Conservation (phyloP, 2,888 invertebrate species). For the Apamea sordens region DNA sequence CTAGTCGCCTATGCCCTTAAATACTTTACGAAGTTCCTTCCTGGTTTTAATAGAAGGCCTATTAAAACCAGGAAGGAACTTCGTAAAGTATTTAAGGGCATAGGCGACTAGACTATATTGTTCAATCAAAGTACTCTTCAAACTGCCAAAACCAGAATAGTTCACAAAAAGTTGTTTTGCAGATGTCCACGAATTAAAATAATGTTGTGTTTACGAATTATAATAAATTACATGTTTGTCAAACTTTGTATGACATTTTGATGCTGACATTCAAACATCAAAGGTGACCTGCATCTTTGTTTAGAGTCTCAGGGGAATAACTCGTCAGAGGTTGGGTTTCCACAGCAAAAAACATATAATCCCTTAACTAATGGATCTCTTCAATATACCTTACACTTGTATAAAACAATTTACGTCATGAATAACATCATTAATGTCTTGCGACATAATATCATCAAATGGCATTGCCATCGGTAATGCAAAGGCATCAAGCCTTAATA, state of each 20-base stretch:
- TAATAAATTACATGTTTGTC: slow-evolving; percentile 43
- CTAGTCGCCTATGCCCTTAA: not conserved
- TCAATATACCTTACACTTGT: slow-evolving; percentile 13
- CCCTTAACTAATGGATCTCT: slow-evolving; percentile 36
- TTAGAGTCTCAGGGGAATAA: slow-evolving; percentile 22
- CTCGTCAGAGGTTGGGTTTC: slow-evolving; percentile 23
- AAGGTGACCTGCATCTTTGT: slow-evolving; percentile 48
- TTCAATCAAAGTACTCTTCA: too few relatives aligned
- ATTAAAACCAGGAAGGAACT: too few relatives aligned
- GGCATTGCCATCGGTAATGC: slow-evolving; percentile 20
- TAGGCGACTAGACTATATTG: too few relatives aligned
- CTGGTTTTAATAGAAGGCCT: not conserved
- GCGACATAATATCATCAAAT: slow-evolving; percentile 28
- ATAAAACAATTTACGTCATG: slow-evolving; percentile 36
- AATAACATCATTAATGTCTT: slow-evolving; percentile 38
- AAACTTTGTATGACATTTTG: slow-evolving; percentile 38
- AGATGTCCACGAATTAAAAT: slow-evolving; percentile 16
- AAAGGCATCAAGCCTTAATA: slow-evolving; percentile 26
- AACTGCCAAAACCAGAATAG: not conserved
- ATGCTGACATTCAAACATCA: slow-evolving; percentile 36
- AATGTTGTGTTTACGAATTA: slow-evolving; percentile 25
- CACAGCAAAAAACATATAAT: slow-evolving; percentile 47
- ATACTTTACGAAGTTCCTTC: not conserved
- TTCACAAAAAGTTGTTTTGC: slow-evolving; percentile 12
- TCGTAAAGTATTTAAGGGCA: too few relatives aligned